phyloP scores from a whole-genome alignment of 2,113 vertebrate species.

The Alethe castanea region DNA sequence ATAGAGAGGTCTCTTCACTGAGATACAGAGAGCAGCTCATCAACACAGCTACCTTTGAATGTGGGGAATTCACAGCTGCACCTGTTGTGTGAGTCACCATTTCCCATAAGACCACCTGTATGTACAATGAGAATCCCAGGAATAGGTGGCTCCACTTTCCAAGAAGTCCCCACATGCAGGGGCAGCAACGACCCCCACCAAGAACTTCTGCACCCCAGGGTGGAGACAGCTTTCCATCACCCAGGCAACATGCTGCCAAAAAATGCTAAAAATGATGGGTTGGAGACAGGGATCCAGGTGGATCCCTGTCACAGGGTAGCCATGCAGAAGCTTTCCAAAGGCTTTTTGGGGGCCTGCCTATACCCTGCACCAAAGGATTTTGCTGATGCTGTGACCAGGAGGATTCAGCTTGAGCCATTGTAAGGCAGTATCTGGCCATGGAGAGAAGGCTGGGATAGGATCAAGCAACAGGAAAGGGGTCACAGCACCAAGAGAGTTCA shows the following conservation, averaged over 20 bases:
- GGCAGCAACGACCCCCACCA: neutral
- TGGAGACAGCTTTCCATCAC: neutral
- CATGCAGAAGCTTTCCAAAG: neutral
- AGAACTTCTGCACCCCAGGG: neutral
- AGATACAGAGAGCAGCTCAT: neutral
- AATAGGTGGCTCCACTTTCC: neutral
- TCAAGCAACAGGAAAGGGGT: neutral
- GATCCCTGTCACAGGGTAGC: neutral
- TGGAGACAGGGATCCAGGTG: neutral
- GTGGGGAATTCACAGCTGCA: neutral
- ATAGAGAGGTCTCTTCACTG: neutral
- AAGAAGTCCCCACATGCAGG: neutral
- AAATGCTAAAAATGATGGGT: neutral
- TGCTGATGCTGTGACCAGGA: fast-evolving
- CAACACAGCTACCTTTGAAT: neutral
- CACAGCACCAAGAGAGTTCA: neutral
- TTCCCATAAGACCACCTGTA: neutral
- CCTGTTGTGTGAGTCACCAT: neutral
- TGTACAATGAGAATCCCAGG: neutral
- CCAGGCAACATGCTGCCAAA: neutral
- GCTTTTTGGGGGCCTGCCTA: fast-evolving
- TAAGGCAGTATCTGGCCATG: neutral
- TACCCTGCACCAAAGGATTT: fast-evolving
- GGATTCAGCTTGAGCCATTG: neutral
- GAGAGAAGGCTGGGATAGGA: neutral